Evolutionary conservation across 2,888 invertebrate genomes (phyloP), one percentile per base, ranked within the genome.

Genomic region (Crocallis elinguaria): DNA sequence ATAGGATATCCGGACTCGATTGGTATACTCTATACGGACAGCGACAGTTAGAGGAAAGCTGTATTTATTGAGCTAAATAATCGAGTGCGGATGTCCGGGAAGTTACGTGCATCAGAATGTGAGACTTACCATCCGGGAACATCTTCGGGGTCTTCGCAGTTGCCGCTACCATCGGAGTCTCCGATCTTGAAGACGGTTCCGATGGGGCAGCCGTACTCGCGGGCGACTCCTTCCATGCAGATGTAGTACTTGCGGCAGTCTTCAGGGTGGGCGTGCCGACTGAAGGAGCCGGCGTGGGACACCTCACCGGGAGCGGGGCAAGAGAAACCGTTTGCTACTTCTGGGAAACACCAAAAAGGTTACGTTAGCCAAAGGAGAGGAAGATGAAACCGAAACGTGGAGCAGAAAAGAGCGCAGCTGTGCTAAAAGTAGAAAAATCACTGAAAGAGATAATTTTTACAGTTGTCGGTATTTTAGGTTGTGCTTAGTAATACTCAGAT

Each of bases 131-230:
- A 98, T 94, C 98, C 98, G 87, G 96, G 96, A 93, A 98, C 98
- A 85, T 97, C 97, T 92, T 97, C 97, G 66, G 98, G 98, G 82
- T 98, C 98, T 89, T 97, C 96, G 88, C 98, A 98, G 93, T 97
- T 97, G 67, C 98, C 97, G 70, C 96, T 95, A 75, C 97, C 98
- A 71, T 98, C 97, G 75, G 95, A 91, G 77, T 96, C 96, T 56
- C 97, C 97, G 87, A 98, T 97, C 88, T 97, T 97, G 95, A 98
- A 98, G 44, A 98, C 98, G 50, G 98, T 98, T 50, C 98, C 98
- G 80, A 98, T 97, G 76, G 98, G 98, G 92, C 98, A 98, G 64
- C 98, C 98, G 87, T 98, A 98, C 87, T 98, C 98, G 67, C 98
- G 94, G 63, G 98, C 96, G 53, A 95, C 95, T 67, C 96, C 96